Evolutionary conservation across 2,113 vertebrate genomes (phyloP), one percentile per base, ranked within the genome.

Genomic region (Eupsittula cactorum): DNA sequence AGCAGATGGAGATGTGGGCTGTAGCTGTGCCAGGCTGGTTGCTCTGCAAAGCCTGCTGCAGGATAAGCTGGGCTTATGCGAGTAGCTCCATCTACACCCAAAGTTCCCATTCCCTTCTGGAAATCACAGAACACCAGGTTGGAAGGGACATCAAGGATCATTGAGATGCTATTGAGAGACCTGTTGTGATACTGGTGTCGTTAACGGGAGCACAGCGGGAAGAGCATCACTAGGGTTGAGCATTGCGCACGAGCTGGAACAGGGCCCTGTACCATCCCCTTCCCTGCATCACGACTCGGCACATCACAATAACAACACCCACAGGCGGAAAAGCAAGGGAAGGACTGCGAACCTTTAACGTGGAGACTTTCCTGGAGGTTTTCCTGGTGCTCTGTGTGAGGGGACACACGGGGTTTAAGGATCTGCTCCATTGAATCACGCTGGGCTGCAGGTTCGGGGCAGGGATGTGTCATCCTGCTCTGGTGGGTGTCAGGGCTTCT

Each of bases 1-100:
- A 90, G 91, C 93, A 95, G 96, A 93, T 93, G 93, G 93, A 85
- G 92, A 89, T 21, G 85, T 53, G 76, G 92, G 49, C 5, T 95
- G 94, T 93, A 86, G 88, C 88, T 29, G 71, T 88, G 94, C 94
- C 92, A 96, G 94, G 33, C 87, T 16, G n/a, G 46, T 77, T 88
- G 87, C 71, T 88, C 67, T 92, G 82, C 53, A 76, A 96, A 96
- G 78, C 57, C 85, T 65, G 70, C 74, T 55, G 89, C 75, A 46
- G 63, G 91, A 62, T 73, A 49, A 82, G 25, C 59, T 7, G 9
- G 64, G 79, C 68, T 92, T 82, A 42, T 53, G 53, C 62, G 46
- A 80, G 84, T 9, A 69, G 67, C 53, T 94, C 80, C 80, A 23
- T 88, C 55, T 63, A 78, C 60, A 67, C 57, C 77, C 4, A 1